phyloP scores from a whole-genome alignment of 2,113 vertebrate genomes.

The Gymnogyps californianus region DNA sequence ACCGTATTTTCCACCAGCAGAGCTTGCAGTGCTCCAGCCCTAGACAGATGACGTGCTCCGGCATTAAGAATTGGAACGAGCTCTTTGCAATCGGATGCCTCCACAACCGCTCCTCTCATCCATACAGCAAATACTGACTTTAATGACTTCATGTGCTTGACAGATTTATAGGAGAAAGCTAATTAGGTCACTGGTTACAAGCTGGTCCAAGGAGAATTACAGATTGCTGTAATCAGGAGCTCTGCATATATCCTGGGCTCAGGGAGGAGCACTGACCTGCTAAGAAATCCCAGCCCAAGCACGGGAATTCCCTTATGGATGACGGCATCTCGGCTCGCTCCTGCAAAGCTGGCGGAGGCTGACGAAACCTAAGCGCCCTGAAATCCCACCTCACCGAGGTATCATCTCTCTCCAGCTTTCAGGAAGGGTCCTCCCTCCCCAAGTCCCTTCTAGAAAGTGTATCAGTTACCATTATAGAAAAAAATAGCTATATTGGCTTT shows the following conservation, averaged over 20 bases:
- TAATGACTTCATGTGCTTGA: not conserved
- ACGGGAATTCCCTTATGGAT: not conserved
- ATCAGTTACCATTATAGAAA: not conserved
- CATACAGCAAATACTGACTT: not conserved
- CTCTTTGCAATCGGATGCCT: not conserved
- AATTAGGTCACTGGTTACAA: not conserved
- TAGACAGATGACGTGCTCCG: not conserved
- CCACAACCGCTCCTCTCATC: not conserved
- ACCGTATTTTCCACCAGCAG: not conserved
- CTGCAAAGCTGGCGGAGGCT: rapidly evolving
- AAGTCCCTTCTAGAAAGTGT: not conserved
- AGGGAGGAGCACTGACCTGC: not conserved
- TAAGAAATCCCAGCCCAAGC: not conserved
- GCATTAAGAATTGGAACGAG: not conserved
- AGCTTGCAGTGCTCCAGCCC: not conserved
- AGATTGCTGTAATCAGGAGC: not conserved
- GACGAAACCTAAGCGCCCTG: not conserved
- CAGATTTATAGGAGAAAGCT: not conserved
- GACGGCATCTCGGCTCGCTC: not conserved
- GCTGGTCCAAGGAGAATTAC: not conserved
- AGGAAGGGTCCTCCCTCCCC: not conserved
- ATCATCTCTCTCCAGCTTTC: not conserved
- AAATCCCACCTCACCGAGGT: not conserved
- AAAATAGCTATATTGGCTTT: not conserved
- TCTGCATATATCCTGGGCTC: not conserved